Evolutionary conservation across 2,888 invertebrate species (phyloP), one percentile per base, ranked within the genome.

Genomic region (Phalera bucephala): DNA sequence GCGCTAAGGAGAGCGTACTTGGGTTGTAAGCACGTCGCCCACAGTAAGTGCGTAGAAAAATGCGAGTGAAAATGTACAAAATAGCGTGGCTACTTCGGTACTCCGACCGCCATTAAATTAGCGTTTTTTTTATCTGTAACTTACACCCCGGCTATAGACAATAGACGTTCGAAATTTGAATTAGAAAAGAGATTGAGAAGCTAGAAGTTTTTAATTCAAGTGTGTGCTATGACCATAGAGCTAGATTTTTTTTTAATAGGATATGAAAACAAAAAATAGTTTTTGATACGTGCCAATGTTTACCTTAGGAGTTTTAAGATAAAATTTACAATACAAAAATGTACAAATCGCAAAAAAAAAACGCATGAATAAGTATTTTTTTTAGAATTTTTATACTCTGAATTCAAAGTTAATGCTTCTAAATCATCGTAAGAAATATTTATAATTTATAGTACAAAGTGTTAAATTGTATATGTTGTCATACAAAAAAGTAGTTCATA

Each of bases 11-110:
- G 88, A 66, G 89, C 87, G 53, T 90, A 90, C 82, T 89, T 89
- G 80, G 84, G 88, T 88, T 90, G 88, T 90, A 90, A 90, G 83
- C 80, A 77, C 76, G 80, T 86, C 72, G 90, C 90, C 71, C 89
- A 88, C 89, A 90, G 90, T 90, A 90, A 90, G 90, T 89, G 72
- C 71, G 80, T 88, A 88, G 87, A 61, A 44, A 28, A 53, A 43
- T 35, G 32, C 31, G 33, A 46, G 53, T 52, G 33, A 20, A 37
- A 35, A 39, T 42, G 19, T 19, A 10, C 53, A 36, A 52, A 48
- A 52, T 61, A 64, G 63, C 55, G 57, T 64, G 55, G 61, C 63
- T 59, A 61, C 58, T 49, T 47, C 45, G 40, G 33, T 47, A n/a
- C 36, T 31, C 36, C 45, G 47, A 31, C 37, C 23, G 38, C 26